Conservation (phyloP, 2,888 invertebrate genomes). For the Eupithecia dodoneata region DNA sequence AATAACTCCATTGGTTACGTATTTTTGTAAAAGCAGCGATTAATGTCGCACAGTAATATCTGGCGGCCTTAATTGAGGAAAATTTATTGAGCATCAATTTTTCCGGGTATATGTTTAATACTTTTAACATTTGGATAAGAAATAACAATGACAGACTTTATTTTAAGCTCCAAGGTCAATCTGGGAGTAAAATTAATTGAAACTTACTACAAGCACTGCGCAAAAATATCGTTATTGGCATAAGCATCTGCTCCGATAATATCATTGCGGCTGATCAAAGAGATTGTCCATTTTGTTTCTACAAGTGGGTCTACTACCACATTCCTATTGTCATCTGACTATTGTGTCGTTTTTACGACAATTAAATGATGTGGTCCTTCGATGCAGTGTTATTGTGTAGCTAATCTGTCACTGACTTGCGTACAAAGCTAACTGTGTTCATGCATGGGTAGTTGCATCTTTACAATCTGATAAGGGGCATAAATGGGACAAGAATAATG, state of each 20-base stretch:
- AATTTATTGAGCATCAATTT: conserved; percentile 14
- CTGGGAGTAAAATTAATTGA: not conserved
- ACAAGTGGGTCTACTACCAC: conserved; percentile 52
- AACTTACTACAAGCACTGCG: not conserved
- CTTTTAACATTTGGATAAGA: not conserved
- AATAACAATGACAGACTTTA: not conserved
- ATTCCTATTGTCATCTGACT: conserved; percentile 37
- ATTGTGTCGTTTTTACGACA: conserved; percentile 51
- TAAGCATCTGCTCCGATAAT: conserved; percentile 49
- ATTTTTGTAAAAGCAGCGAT: conserved; percentile 1
- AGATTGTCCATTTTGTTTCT: conserved; percentile 37
- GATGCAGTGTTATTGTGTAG: conserved; percentile 44
- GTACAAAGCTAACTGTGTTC: conserved; percentile 24
- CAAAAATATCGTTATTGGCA: conserved; percentile 14
- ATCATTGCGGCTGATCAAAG: conserved; percentile 52
- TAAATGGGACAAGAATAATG: conserved; percentile 24
- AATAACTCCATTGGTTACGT: conserved; percentile 20
- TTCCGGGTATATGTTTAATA: not conserved
- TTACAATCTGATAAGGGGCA: conserved; percentile 20
- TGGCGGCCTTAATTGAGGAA: not conserved
- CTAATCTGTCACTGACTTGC: conserved; percentile 52
- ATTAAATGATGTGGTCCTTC: conserved; percentile 67
- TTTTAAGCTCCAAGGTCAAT: not conserved
- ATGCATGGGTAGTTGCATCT: conserved; percentile 20
- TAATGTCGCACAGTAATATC: not conserved